Evolutionary conservation across 1,140 invertebrate genomes (phyloP).

Genomic region (Macrostomum lignano): DNA sequence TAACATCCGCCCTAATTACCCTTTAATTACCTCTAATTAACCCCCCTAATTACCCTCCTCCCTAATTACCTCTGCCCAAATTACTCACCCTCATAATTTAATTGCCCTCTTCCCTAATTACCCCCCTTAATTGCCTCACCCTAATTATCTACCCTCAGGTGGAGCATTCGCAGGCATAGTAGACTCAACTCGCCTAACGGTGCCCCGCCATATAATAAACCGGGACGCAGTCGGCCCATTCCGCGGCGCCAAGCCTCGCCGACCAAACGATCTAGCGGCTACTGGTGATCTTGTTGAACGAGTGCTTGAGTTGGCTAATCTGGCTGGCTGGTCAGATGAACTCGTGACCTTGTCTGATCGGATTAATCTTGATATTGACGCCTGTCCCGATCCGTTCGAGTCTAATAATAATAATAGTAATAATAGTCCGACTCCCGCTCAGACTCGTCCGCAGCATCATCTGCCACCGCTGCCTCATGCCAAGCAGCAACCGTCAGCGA

Average conservation of each 20-base stretch:
- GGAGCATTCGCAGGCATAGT: conserved; percentile 27
- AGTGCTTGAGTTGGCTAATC: too few species aligned
- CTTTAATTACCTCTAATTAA: neutral
- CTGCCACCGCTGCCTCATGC: too few species aligned
- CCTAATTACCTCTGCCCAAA: neutral
- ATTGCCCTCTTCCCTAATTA: neutral
- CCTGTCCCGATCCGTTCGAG: too few species aligned
- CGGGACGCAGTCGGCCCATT: conserved; percentile 22
- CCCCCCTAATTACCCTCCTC: neutral
- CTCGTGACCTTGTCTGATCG: too few species aligned
- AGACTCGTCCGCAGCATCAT: too few species aligned
- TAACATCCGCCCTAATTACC: neutral
- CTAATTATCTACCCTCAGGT: conserved; percentile 13
- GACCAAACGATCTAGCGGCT: conserved; percentile 17
- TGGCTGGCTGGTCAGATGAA: too few species aligned
- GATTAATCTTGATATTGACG: too few species aligned
- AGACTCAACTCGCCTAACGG: conserved; percentile 14
- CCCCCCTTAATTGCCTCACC: neutral
- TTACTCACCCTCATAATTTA: neutral
- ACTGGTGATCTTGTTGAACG: too few species aligned
- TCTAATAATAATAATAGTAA: too few species aligned
- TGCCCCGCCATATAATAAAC: conserved; percentile 23
- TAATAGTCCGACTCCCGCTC: too few species aligned
- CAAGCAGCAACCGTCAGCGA: too few species aligned
- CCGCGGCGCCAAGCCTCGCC: conserved; percentile 11